A percentile compares a stretch with the other conserved stretches of the same genome.
Evolutionary conservation across 1,140 invertebrate genomes (phyloP).

Genomic region (Eumeta japonica): DNA sequence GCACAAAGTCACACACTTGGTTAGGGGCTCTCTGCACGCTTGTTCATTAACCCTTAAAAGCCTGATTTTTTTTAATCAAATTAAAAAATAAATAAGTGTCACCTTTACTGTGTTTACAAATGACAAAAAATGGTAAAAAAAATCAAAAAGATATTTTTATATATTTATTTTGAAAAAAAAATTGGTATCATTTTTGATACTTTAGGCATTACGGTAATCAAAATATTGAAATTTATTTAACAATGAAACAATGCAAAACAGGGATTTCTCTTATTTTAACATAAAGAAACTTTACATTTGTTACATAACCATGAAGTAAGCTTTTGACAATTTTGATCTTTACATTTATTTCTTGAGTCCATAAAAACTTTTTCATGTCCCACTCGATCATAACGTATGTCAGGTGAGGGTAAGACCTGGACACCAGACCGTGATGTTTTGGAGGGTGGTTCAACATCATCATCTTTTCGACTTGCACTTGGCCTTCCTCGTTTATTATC

Average conservation of each 20-base stretch:
- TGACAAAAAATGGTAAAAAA: too few species aligned
- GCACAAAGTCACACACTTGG: too few species aligned
- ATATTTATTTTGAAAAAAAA: too few species aligned
- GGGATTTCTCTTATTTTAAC: constrained; percentile 19
- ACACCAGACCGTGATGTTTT: constrained; percentile 21
- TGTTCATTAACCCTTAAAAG: too few species aligned
- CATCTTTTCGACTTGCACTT: constrained; percentile 10
- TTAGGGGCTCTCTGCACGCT: too few species aligned
- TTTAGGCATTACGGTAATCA: too few species aligned
- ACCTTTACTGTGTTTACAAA: too few species aligned
- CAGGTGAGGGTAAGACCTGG: constrained; percentile 23
- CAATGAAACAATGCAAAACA: constrained; percentile 5
- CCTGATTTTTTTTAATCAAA: too few species aligned
- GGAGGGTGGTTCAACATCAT: constrained; percentile 22
- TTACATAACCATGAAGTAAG: constrained; percentile 19
- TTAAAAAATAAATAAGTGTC: too few species aligned
- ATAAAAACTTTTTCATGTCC: constrained; percentile 22
- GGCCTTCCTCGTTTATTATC: constrained; percentile 22
- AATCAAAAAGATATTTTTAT: too few species aligned
- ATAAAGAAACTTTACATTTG: constrained; percentile 24
- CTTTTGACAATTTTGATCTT: constrained; percentile 17
- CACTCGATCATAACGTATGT: constrained; percentile 23
- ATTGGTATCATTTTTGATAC: too few species aligned
- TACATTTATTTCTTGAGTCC: constrained; percentile 21
- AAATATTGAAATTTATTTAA: too few species aligned